phyloP scores from a whole-genome alignment of 2,113 vertebrate genomes.

The Empidonax traillii region DNA sequence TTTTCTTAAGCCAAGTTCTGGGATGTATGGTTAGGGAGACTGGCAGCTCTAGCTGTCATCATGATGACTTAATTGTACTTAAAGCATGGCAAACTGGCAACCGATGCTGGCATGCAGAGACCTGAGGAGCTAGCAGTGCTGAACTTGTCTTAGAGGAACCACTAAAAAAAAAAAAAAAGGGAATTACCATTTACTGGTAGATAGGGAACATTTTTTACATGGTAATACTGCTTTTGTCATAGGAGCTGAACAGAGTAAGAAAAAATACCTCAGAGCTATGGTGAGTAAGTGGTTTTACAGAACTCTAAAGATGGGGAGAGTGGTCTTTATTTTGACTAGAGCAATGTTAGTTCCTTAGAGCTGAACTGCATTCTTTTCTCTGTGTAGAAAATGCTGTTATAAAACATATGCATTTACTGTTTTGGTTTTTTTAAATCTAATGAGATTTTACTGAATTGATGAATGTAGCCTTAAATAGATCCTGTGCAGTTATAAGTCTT shows the following conservation, averaged over 20 bases:
- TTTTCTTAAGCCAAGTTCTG: neutral
- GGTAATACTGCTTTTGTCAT: neutral
- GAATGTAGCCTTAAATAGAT: neutral
- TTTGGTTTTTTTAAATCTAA: neutral
- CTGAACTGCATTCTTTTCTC: neutral
- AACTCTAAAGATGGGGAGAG: neutral
- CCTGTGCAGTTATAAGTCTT: neutral
- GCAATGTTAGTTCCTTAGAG: neutral
- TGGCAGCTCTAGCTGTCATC: neutral
- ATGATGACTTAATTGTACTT: rapidly evolving
- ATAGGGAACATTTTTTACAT: neutral
- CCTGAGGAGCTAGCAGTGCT: neutral
- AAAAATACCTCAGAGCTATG: neutral
- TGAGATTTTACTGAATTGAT: neutral
- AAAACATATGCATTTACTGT: rapidly evolving
- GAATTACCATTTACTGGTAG: neutral
- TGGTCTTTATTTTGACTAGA: neutral
- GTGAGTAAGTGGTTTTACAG: neutral
- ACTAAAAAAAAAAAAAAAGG: neutral
- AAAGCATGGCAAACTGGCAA: neutral
- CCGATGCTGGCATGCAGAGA: neutral
- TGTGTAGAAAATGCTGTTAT: neutral
- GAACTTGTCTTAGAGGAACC: neutral
- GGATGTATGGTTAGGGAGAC: neutral
- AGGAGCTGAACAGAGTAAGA: neutral